These are phyloP conservation scores for Neuroterus valhalla DNA, from an alignment of 1,140 invertebrate genomes.

Conservation along the genomic window DNA sequence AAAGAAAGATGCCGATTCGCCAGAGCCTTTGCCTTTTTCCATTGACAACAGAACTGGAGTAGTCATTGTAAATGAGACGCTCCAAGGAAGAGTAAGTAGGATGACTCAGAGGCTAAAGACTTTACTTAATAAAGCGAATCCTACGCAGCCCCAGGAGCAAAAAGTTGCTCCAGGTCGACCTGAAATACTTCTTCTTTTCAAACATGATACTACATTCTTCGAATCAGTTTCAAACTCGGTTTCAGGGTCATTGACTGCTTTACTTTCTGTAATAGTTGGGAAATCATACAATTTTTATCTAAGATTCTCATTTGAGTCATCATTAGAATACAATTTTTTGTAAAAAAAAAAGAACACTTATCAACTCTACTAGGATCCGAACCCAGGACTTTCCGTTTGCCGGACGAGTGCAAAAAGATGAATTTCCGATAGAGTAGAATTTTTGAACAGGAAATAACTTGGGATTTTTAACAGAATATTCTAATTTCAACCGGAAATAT, in stretches of 20 bases:
- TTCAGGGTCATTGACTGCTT: conserved; percentile 17
- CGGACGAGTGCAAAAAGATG: no score
- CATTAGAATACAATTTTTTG: no score
- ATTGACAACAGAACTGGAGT: conserved; percentile 83
- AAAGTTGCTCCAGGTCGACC: conserved; percentile 14
- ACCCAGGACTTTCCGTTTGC: no score
- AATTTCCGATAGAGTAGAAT: no score
- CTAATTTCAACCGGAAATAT: no score
- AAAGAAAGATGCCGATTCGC: conserved; percentile 63
- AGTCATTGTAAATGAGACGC: conserved; percentile 82
- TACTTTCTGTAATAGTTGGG: background rate
- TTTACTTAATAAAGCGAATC: conserved; percentile 27
- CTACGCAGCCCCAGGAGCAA: conserved; percentile 9
- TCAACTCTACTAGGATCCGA: no score
- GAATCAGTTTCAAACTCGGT: conserved; percentile 25
- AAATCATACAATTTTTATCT: no score
- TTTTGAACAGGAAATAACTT: no score
- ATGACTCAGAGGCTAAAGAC: conserved; percentile 9
- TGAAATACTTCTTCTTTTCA: conserved; percentile 28
- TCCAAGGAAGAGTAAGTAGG: conserved; percentile 79
- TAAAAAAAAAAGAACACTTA: no score
- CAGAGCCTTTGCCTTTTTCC: conserved; percentile 78
- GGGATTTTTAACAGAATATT: no score
- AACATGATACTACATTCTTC: conserved; percentile 34
- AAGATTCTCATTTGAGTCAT: no score